Conservation (phyloP, 1,140 invertebrate genomes). For the Thaumatotibia leucotreta region DNA sequence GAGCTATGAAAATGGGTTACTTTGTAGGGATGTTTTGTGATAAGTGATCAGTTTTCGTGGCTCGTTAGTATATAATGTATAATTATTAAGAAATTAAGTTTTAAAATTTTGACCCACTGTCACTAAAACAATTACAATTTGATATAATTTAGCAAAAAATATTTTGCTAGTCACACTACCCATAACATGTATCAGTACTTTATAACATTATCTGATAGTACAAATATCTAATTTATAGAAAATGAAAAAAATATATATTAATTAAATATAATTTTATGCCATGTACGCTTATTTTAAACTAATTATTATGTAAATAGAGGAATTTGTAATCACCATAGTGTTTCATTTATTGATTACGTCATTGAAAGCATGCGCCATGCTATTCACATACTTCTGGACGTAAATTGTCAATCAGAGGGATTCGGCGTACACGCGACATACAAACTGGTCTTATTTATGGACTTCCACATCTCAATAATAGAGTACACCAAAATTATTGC, state of each 20-base stretch:
- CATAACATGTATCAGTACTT: constrained; percentile 69
- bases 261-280: constrained; percentile 70
- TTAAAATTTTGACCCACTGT: constrained; percentile 64
- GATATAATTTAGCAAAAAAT: constrained; percentile 65
- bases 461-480: too few species aligned
- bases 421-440: too few species aligned
- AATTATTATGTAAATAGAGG: constrained; percentile 74
- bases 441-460: too few species aligned
- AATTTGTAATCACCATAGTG: constrained; percentile 63
- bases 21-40: too few species aligned
- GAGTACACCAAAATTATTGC: too few species aligned
- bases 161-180: constrained; percentile 73
- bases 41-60: too few species aligned
- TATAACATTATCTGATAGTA: constrained; percentile 75
- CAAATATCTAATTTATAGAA: constrained; percentile 75
- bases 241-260: constrained; percentile 67
- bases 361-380: background rate
- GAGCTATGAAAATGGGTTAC: too few species aligned
- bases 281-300: constrained; percentile 76
- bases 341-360: constrained; percentile 45
- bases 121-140: constrained; percentile 58
- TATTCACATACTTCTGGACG: too few species aligned
- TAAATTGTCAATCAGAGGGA: too few species aligned
- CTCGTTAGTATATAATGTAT: too few species aligned
- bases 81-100: constrained; percentile 46